Evolutionary conservation across 2,113 vertebrate genomes (phyloP).

Genomic region (Phaethon lepturus): DNA sequence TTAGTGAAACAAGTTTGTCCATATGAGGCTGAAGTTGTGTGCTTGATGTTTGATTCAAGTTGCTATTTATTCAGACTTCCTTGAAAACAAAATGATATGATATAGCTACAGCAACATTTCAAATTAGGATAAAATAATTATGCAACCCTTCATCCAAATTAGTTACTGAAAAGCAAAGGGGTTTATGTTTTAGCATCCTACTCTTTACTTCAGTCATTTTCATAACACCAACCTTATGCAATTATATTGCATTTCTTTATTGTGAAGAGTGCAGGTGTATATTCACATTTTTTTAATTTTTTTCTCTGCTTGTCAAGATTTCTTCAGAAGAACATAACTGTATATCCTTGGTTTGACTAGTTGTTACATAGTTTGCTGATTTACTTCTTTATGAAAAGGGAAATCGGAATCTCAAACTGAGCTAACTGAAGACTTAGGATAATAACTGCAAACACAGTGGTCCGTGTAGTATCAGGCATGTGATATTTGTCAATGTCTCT

Average conservation of each 20-base stretch:
- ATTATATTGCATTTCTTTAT: background rate
- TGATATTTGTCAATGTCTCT: background rate
- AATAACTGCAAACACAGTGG: background rate
- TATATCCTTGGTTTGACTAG: background rate
- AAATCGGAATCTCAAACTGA: background rate
- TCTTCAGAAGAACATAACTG: background rate
- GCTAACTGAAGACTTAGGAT: background rate
- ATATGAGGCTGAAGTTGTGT: background rate
- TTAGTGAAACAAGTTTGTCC: background rate
- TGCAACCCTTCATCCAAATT: background rate
- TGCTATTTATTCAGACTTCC: background rate
- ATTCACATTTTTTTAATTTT: background rate
- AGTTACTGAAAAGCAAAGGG: background rate
- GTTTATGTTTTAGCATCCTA: background rate
- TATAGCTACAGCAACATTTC: background rate
- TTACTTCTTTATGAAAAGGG: background rate
- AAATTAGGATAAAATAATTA: background rate
- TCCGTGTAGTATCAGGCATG: background rate
- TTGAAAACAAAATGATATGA: background rate
- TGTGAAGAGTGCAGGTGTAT: background rate
- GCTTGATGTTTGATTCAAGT: background rate
- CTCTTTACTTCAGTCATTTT: background rate
- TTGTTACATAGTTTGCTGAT: background rate
- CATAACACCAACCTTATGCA: background rate
- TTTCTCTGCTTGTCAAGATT: background rate